Evolutionary conservation across 2,888 invertebrate genomes (phyloP).

Genomic region (Adela reaumurella): DNA sequence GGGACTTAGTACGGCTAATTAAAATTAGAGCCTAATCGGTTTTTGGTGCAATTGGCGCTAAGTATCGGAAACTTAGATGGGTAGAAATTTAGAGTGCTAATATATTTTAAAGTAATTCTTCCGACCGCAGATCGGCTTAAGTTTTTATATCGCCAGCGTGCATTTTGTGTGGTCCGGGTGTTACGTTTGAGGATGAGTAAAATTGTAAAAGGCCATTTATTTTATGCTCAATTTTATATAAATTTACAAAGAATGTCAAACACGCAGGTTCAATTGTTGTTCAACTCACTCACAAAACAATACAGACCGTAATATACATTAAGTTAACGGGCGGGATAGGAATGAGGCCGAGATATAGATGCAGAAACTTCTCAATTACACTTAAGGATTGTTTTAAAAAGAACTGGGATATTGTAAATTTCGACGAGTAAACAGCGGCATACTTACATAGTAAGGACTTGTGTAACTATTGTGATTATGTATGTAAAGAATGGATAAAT

Average conservation of each 20-base stretch:
- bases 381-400: not conserved
- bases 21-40: no score
- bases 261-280: not conserved
- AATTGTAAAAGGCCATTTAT: not conserved
- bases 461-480: not conserved
- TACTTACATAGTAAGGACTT: not conserved
- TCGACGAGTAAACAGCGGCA: not conserved
- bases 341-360: not conserved
- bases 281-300: not conserved
- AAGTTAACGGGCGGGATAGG: not conserved
- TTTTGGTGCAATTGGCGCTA: no score
- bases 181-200: no score
- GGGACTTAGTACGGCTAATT: no score
- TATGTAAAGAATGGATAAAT: not conserved
- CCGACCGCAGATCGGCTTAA: no score
- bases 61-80: no score
- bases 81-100: no score
- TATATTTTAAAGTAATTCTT: no score
- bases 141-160: no score
- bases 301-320: not conserved
- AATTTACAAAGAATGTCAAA: slow-evolving; percentile 25
- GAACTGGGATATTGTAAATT: not conserved
- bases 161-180: no score
- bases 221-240: slow-evolving; percentile 28
- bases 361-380: not conserved